Evolutionary conservation across 2,888 invertebrate species (phyloP).

Genomic region (Tigriopus californicus): DNA sequence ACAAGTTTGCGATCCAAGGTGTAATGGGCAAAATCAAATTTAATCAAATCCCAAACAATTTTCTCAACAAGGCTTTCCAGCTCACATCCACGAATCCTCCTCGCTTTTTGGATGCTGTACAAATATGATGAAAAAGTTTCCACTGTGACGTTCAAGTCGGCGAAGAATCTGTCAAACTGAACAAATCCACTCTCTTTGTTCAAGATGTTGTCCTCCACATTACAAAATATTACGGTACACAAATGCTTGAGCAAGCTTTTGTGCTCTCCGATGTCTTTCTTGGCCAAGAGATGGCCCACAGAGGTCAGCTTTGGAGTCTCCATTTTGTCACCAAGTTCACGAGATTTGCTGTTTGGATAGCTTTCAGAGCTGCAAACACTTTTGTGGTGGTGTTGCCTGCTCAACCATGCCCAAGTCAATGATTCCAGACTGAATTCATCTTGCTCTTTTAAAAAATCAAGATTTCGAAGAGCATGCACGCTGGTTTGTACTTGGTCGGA

Average conservation of each 20-base stretch:
- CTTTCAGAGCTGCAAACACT: too few relatives aligned
- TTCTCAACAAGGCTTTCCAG: background rate
- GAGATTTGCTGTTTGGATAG: too few relatives aligned
- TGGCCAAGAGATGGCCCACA: conserved; percentile 1
- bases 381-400: too few relatives aligned
- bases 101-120: background rate
- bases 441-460: too few relatives aligned
- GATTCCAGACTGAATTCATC: too few relatives aligned
- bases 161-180: background rate
- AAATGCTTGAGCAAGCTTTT: background rate
- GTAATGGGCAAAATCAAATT: background rate
- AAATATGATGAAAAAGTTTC: background rate
- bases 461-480: too few relatives aligned
- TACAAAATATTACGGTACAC: background rate
- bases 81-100: background rate
- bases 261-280: background rate
- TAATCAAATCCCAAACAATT: background rate
- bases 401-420: too few relatives aligned
- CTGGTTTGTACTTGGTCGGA: too few relatives aligned
- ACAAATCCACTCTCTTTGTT: background rate
- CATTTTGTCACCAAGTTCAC: background rate
- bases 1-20: background rate
- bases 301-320: background rate
- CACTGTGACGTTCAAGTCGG: background rate
- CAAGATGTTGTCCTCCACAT: background rate